Conservation (phyloP, 2,797 vertebrate species). For the Sus cebifrons region DNA sequence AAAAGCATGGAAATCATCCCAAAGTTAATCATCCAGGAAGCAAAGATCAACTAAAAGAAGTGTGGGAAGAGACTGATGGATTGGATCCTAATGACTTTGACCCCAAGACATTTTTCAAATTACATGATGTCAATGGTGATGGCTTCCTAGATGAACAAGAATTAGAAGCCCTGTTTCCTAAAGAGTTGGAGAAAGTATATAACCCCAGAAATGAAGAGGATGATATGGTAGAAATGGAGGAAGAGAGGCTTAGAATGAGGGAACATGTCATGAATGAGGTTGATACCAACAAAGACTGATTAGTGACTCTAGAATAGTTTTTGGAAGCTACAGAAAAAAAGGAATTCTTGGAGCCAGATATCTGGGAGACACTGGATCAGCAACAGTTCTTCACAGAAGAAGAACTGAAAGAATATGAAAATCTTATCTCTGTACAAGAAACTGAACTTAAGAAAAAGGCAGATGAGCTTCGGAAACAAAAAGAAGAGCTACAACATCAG, state of each 20-base stretch:
- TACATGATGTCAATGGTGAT: slow-evolving; percentile 98
- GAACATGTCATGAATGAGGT: slow-evolving; percentile 99
- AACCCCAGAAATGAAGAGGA: slow-evolving; percentile 98
- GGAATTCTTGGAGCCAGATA: slow-evolving; percentile 98
- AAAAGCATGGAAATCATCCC: slow-evolving; percentile 97
- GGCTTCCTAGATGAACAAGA: slow-evolving; percentile 99
- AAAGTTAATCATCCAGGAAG: slow-evolving; percentile 99
- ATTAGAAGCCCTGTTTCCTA: slow-evolving; percentile 98
- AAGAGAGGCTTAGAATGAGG: slow-evolving; percentile 98
- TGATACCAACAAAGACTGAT: slow-evolving; percentile 95
- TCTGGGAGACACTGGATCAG: slow-evolving; percentile 98
- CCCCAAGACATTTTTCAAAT: slow-evolving; percentile 98
- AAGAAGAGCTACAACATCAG: slow-evolving; percentile 95
- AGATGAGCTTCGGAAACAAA: slow-evolving; percentile 95
- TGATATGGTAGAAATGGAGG: slow-evolving; percentile 99
- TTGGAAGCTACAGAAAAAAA: slow-evolving; percentile 96
- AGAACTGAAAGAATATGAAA: slow-evolving; percentile 97
- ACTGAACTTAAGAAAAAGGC: slow-evolving; percentile 94
- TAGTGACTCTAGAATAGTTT: slow-evolving; percentile 97
- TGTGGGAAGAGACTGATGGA: slow-evolving; percentile 98
- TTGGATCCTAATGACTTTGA: slow-evolving; percentile 98
- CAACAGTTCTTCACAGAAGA: slow-evolving; percentile 97
- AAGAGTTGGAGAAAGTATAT: slow-evolving; percentile 99
- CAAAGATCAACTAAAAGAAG: slow-evolving; percentile 98
- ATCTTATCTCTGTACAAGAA: slow-evolving; percentile 95